Percentiles rank a stretch among this genome's conserved stretches.
phyloP scores from a whole-genome alignment of 2,797 vertebrate genomes.

The Gymnothorax reevesii region DNA sequence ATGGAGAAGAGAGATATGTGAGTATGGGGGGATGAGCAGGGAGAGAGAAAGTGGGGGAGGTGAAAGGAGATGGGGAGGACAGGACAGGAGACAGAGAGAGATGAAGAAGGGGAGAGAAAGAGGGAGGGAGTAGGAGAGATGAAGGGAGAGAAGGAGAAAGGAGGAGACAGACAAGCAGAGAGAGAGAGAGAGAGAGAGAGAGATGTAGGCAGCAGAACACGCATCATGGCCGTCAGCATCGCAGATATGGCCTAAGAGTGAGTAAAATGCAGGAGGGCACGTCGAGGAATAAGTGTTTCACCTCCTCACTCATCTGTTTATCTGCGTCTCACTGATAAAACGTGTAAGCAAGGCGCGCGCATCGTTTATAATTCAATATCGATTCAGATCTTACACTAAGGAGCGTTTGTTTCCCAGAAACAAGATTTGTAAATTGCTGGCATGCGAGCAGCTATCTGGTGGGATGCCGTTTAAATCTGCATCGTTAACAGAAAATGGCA shows the following conservation, averaged over 20 bases:
- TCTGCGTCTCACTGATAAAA: not conserved
- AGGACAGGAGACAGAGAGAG: not conserved
- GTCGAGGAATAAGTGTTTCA: not conserved
- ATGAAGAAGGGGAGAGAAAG: not conserved
- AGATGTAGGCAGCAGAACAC: not conserved
- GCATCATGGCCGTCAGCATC: not conserved
- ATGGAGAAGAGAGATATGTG: not conserved
- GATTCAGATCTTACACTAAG: constrained; percentile 9
- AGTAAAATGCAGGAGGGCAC: not conserved
- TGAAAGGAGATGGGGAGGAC: not conserved
- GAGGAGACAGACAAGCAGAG: not conserved
- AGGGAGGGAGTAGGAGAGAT: not conserved
- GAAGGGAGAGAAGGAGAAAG: not conserved
- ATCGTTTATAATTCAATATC: not conserved
- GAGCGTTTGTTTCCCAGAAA: not conserved
- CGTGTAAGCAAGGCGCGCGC: not conserved
- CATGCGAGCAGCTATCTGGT: not conserved
- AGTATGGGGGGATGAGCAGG: not conserved
- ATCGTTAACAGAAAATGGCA: not conserved
- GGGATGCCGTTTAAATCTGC: not conserved
- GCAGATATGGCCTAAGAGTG: not conserved
- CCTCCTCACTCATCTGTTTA: not conserved
- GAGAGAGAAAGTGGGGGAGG: not conserved
- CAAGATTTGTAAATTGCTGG: not conserved
- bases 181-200: not conserved